Conservation (phyloP, 2,797 vertebrate species). For the Tinamus major region DNA sequence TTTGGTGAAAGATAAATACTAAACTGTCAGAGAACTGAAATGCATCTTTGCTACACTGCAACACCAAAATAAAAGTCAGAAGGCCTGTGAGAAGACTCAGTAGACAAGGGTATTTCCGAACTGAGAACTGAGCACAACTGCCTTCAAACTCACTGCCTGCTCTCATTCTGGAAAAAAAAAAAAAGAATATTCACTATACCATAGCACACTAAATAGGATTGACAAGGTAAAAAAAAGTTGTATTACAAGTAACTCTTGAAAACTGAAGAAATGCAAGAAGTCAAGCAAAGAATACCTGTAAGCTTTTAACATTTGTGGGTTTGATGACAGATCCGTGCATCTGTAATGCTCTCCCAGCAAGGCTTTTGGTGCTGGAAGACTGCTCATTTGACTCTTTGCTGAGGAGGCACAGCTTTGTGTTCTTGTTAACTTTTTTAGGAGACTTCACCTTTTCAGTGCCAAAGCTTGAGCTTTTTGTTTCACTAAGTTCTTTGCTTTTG, state of each 20-base stretch:
- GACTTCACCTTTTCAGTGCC: slow-evolving; percentile 89
- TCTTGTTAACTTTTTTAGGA: slow-evolving; percentile 87
- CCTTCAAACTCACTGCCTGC: neutral
- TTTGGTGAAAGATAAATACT: neutral
- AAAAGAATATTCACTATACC: neutral
- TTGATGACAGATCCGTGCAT: slow-evolving; percentile 81
- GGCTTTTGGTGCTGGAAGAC: slow-evolving; percentile 84
- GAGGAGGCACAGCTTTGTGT: slow-evolving; percentile 85
- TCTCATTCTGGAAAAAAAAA: neutral
- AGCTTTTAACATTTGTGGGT: slow-evolving; percentile 90
- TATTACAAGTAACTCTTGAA: neutral
- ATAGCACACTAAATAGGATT: neutral
- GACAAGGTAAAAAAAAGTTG: neutral
- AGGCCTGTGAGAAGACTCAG: neutral
- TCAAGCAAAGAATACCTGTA: slow-evolving; percentile 77
- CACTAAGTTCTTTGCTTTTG: slow-evolving; percentile 81
- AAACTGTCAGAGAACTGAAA: neutral
- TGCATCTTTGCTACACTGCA: neutral
- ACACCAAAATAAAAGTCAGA: neutral
- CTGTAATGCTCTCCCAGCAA: slow-evolving; percentile 82
- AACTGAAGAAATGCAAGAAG: neutral
- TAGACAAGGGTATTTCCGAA: neutral
- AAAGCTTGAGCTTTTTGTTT: slow-evolving; percentile 79
- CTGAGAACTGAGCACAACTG: rapidly evolving
- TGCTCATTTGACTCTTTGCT: slow-evolving; percentile 84